Conservation (phyloP, 2,797 vertebrate species). For the Scleropages formosus region DNA sequence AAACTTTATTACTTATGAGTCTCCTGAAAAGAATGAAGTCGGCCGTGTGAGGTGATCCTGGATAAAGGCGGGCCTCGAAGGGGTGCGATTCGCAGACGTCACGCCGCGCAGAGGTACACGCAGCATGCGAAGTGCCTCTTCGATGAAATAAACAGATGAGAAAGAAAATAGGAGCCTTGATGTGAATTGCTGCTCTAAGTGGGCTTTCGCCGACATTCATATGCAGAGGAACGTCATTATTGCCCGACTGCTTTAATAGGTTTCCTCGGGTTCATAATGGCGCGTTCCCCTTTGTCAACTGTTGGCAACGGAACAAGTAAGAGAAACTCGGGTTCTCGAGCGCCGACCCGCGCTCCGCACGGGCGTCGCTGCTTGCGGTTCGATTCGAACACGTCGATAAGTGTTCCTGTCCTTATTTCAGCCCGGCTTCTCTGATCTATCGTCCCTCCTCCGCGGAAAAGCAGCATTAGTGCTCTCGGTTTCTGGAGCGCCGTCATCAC, state of each 20-base stretch:
- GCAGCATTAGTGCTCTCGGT: no score
- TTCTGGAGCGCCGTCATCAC: no score
- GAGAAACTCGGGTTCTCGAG: no score
- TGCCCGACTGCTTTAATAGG: background rate
- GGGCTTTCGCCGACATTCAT: background rate
- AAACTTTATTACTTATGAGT: background rate
- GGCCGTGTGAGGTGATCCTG: background rate
- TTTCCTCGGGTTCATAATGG: background rate
- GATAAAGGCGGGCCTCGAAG: background rate
- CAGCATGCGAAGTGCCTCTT: slow-evolving; percentile 1
- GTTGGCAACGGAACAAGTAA: background rate
- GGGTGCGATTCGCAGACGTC: background rate
- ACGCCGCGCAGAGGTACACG: background rate
- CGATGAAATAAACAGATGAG: background rate
- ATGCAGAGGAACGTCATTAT: background rate
- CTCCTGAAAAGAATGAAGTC: background rate
- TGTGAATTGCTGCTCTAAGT: background rate
- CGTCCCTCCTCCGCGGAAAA: no score
- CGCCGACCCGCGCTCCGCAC: background rate
- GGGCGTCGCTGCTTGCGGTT: background rate
- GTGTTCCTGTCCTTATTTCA: background rate
- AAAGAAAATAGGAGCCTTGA: background rate
- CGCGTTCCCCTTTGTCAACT: background rate
- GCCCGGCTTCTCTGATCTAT: no score
- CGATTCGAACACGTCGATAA: background rate